phyloP scores from a whole-genome alignment of 2,888 invertebrate genomes.

The Epirrhoe alternata region DNA sequence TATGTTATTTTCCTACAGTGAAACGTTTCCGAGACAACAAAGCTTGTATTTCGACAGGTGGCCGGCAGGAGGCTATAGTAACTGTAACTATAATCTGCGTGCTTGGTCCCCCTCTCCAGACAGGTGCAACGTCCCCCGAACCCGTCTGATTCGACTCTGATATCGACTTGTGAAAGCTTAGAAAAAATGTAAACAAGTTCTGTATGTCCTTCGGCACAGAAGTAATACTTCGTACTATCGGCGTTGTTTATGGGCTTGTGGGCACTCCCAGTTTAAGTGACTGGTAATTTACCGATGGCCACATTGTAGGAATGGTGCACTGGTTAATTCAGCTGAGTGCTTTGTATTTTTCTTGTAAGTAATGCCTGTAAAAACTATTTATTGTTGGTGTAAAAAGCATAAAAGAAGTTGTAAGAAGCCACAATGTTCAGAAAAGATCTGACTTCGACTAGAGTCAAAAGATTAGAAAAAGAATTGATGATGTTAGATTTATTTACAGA shows the following conservation, averaged over 20 bases:
- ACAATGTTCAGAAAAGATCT: too few species aligned
- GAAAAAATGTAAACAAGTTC: constrained; percentile 47
- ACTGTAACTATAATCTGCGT: constrained; percentile 25
- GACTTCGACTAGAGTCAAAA: too few species aligned
- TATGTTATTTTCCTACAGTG: constrained; percentile 24
- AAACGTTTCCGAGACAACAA: constrained; percentile 46
- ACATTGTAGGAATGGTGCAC: constrained; percentile 33
- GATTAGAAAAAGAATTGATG: too few species aligned
- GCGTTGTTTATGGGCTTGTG: constrained; percentile 30
- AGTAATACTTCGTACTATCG: constrained; percentile 19
- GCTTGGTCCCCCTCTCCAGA: constrained; percentile 40
- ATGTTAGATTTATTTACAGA: too few species aligned
- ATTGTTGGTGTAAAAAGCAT: too few species aligned
- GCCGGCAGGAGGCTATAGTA: constrained; percentile 35
- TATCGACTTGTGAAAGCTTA: constrained; percentile 43
- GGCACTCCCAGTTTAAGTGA: constrained; percentile 37
- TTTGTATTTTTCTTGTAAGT: constrained; percentile 7
- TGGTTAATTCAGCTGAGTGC: constrained; percentile 27
- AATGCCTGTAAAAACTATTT: too few species aligned
- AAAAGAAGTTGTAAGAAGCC: too few species aligned
- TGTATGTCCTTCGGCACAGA: constrained; percentile 32
- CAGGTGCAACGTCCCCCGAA: constrained; percentile 68
- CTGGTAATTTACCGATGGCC: constrained; percentile 37
- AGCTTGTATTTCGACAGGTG: constrained; percentile 61
- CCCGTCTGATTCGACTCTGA: constrained; percentile 44